Evolutionary conservation across 2,113 vertebrate species (phyloP), one percentile per base, ranked within the genome.

Genomic region (Apteryx owenii): DNA sequence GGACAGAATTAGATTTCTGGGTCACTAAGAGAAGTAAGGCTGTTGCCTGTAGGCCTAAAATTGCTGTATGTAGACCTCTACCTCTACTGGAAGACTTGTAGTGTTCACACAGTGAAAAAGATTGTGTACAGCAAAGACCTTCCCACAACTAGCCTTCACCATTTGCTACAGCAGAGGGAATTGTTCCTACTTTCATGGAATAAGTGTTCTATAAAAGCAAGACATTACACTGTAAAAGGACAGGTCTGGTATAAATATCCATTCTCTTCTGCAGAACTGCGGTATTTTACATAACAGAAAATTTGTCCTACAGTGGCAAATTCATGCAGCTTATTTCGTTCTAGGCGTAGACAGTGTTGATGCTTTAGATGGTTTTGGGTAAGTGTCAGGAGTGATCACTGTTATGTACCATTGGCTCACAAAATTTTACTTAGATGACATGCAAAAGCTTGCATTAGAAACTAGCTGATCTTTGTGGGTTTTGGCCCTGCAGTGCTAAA

Each of bases 251-350:
- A 4, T 56, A 62, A 84, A 56, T 42, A 28, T 21, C n/a, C 5
- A 3, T 58, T 90, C 9, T 75, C 3, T 44, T 83, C 33, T 60
- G 46, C 21, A 69, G 25, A 38, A 8, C 15, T 33, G 29, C 44
- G 29, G 10, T 77, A 14, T n/a, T 69, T 76, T 10, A 7, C 25
- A 33, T 51, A 8, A 36, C 36, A 40, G 46, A 64, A 81, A 56
- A 36, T 1, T 12, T 61, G 12, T 0, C 2, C 10, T 44, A 0
- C n/a, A 23, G 22, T 26, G 29, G 29, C 16, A 16, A 50, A 53
- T 89, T 79, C 6, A 10, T 1, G 4, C 7, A 38, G 22, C 28
- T 84, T 88, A 73, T 86, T 25, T 65, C 80, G 14, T 13, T 77
- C 7, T 17, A 48, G 42, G 16, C n/a, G 50, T 76, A 33, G 95